Percentiles rank a stretch among this genome's conserved stretches.
Evolutionary conservation across 2,888 invertebrate species (phyloP).

Genomic region (Heliothis peltigera): DNA sequence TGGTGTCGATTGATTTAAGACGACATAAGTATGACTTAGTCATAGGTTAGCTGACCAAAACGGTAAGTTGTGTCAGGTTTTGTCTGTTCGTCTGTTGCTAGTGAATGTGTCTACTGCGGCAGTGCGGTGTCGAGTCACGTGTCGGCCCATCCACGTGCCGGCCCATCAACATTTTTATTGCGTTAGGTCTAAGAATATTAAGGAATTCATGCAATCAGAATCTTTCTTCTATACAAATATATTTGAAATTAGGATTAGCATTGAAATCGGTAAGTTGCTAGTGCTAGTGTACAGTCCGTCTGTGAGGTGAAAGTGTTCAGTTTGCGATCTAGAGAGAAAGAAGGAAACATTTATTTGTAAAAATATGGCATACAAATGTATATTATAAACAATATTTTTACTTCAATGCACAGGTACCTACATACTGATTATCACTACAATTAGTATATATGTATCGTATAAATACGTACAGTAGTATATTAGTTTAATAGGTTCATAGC

Average conservation of each 20-base stretch:
- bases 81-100: background rate
- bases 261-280: slow-evolving; percentile 10
- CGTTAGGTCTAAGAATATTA: background rate
- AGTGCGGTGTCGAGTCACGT: background rate
- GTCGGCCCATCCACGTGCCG: too few relatives aligned
- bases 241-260: background rate
- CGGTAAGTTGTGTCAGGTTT: background rate
- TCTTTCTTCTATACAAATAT: too few relatives aligned
- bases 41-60: background rate
- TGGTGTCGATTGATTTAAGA: background rate
- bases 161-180: background rate
- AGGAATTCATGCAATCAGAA: too few relatives aligned
- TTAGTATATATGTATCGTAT: too few relatives aligned
- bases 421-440: too few relatives aligned
- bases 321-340: too few relatives aligned
- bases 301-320: slow-evolving; percentile 4
- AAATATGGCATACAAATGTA: too few relatives aligned
- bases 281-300: background rate
- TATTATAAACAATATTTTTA: too few relatives aligned
- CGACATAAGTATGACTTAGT: background rate
- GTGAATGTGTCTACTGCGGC: background rate
- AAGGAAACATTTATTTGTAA: slow-evolving; percentile 16
- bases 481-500: too few relatives aligned
- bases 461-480: too few relatives aligned
- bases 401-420: too few relatives aligned